Conservation (phyloP, 2,113 vertebrate species). For the Pachypanchax playfairii region DNA sequence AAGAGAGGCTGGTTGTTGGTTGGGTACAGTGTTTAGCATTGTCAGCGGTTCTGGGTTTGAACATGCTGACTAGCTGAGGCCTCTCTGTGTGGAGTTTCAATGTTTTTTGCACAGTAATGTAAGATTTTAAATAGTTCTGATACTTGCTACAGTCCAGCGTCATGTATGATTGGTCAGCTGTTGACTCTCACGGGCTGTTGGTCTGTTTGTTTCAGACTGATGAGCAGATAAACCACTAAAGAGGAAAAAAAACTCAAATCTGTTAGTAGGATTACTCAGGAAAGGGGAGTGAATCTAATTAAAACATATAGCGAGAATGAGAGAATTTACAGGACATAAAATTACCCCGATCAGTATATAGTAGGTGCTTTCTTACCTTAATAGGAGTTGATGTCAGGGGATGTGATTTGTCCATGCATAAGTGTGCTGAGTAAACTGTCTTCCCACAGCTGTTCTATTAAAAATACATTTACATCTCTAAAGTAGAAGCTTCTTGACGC, state of each 20-base stretch:
- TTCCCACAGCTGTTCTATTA: no score
- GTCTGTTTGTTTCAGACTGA: slow-evolving; percentile 3
- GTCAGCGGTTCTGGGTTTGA: neutral
- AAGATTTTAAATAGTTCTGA: neutral
- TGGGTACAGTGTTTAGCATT: neutral
- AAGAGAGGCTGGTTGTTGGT: neutral
- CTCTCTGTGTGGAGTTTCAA: neutral
- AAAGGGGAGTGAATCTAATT: neutral
- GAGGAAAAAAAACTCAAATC: neutral
- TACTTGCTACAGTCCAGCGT: neutral
- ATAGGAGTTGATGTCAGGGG: no score
- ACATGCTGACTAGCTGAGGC: neutral
- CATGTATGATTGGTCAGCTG: neutral
- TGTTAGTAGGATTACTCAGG: no score
- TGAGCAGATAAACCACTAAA: neutral
- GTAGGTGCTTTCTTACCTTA: no score
- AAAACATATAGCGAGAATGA: neutral
- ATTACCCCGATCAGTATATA: neutral
- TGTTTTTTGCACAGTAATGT: neutral
- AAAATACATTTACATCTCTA: no score
- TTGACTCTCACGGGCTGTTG: slow-evolving; percentile 2
- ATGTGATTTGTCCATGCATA: no score
- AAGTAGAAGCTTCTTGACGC: no score
- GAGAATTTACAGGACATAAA: no score
- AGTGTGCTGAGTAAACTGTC: no score